These are phyloP conservation scores for Epicampocera succincta DNA, from an alignment of 2,888 invertebrate species.

Conservation along the genomic window DNA sequence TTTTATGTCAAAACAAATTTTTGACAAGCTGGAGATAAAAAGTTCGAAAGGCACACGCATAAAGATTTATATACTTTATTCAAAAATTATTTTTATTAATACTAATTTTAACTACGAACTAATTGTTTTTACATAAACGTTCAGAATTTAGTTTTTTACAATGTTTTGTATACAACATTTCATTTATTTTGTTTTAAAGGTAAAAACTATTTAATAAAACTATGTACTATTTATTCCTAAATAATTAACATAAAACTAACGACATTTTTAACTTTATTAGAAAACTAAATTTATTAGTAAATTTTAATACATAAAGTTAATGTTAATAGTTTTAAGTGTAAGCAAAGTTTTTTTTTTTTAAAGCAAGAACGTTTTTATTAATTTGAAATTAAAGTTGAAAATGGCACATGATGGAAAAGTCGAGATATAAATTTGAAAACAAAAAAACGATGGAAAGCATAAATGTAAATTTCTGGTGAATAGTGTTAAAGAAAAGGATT, in stretches of 20 bases:
- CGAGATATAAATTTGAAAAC: conserved; percentile 38
- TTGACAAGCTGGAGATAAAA: too few species aligned
- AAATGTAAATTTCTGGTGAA: conserved; percentile 11
- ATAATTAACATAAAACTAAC: conserved; percentile 30
- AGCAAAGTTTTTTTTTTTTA: conserved; percentile 15
- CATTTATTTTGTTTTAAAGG: conserved; percentile 32
- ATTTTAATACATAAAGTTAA: conserved; percentile 41
- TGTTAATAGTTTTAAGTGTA: conserved; percentile 12
- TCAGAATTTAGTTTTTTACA: conserved; percentile 59
- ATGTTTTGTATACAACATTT: conserved; percentile 63
- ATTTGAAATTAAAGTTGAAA: conserved; percentile 58
- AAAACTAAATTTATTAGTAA: conserved; percentile 38
- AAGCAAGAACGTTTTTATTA: conserved; percentile 7
- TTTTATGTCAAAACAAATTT: too few species aligned
- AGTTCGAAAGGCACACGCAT: background rate
- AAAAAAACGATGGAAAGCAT: conserved; percentile 54
- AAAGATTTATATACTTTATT: conserved; percentile 34
- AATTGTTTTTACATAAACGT: conserved; percentile 57
- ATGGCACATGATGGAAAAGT: conserved; percentile 68
- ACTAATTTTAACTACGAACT: conserved; percentile 57
- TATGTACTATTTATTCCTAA: conserved; percentile 17
- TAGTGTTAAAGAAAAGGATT: conserved; percentile 9
- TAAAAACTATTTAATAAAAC: conserved; percentile 35
- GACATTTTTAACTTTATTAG: conserved; percentile 18
- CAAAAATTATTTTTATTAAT: conserved; percentile 54